Base-by-base conservation (phyloP, 2,888 invertebrate genomes). In the Boloria selene region DNA sequence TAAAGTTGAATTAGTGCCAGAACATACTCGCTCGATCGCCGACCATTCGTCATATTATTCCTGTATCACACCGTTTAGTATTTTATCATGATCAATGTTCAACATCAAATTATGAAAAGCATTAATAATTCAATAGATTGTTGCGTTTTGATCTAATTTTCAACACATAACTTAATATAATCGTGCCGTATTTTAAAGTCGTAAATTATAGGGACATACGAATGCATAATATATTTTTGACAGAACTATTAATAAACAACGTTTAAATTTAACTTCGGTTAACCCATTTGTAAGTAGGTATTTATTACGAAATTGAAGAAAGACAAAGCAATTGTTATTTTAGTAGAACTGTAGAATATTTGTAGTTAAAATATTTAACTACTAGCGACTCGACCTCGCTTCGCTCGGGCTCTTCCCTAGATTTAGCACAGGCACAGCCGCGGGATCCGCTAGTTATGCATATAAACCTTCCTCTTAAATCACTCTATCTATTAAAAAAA, bases 21-120 rank as follows among this genome's bases (percentile, higher is more conserved):
- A 63, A 68, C 56, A 62, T 67, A 53, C 59, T 53, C 56, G 47
- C 55, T 61, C 38, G 64, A 64, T 55, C 49, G 62, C 45, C 50
- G 64, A n/a, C 61, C 56, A 68, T 70, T 71, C 63, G 51, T 71
- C 66, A 68, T 70, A 68, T 58, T 70, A 70, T 64, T 68, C 65
- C 47, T 60, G 68, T 64, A 65, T 69, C 50, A 61, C 63, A 63
- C 64, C 58, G 42, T 62, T 65, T 56, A 49, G 62, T 62, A 50
- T 42, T 64, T 68, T 68, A 68, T 68, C 66, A 38, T 66, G 64
- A 70, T 59, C 64, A 68, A 69, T 65, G 64, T 56, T 54, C 55
- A 42, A 63, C 62, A 67, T 71, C 49, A 69, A 62, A 65, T 65
- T 65, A 63, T 59, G 67, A 69, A 61, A 62, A 45, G 54, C 61